A percentile compares a stretch with the other conserved stretches of the same genome.
Conservation (phyloP, 1,140 invertebrate genomes). For the Amyelois transitella region DNA sequence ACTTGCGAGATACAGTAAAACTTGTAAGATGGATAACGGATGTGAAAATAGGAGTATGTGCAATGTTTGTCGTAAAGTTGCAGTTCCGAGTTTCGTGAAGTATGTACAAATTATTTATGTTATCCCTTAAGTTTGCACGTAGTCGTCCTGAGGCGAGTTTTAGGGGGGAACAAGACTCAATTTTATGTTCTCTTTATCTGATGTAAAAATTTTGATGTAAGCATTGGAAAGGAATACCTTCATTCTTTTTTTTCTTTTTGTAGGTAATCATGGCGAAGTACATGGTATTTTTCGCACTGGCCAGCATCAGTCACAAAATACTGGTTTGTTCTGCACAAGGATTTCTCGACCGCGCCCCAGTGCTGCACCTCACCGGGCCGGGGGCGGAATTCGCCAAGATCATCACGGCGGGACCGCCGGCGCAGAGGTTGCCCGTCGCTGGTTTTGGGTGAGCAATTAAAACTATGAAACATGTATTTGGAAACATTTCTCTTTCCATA, state of each 20-base stretch:
- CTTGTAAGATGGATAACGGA: background rate
- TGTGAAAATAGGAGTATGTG: background rate
- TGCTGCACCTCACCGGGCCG: slow-evolving; percentile 10
- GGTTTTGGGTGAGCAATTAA: slow-evolving; percentile 45
- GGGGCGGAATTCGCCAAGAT: slow-evolving; percentile 14
- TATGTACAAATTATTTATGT: no score
- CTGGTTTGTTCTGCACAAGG: slow-evolving; percentile 4
- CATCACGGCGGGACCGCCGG: slow-evolving; percentile 11
- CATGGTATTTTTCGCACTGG: slow-evolving; percentile 8
- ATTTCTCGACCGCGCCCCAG: slow-evolving; percentile 13
- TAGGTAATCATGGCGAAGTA: slow-evolving; percentile 15
- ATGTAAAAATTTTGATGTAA: no score
- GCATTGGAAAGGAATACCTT: background rate
- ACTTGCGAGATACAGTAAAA: background rate
- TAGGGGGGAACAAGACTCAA: no score
- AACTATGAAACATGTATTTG: background rate
- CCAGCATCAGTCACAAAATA: slow-evolving; percentile 10
- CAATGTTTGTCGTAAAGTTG: slow-evolving; percentile 2
- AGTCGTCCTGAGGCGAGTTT: no score
- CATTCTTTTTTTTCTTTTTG: slow-evolving; percentile 6
- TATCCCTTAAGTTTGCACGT: no score
- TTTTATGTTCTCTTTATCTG: no score
- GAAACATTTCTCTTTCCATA: background rate
- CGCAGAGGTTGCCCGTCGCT: slow-evolving; percentile 38
- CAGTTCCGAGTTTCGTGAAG: no score